phyloP scores from a whole-genome alignment of 2,888 invertebrate genomes.

The Apotomis turbidana region DNA sequence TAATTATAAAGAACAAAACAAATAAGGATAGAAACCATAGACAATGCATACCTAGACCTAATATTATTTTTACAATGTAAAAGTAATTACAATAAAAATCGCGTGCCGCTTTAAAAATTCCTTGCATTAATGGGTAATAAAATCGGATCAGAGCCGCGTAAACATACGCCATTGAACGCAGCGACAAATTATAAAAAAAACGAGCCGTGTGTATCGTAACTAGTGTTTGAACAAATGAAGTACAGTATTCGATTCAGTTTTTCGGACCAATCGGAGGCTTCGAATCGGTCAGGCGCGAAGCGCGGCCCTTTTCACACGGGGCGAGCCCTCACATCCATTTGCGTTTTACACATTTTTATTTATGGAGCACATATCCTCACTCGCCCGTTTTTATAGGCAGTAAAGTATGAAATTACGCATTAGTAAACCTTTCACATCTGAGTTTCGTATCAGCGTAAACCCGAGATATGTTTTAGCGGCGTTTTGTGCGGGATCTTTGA shows the following conservation, averaged over 20 bases:
- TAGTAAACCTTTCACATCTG: constrained; percentile 76
- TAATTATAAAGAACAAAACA: constrained; percentile 32
- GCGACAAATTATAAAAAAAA: constrained; percentile 21
- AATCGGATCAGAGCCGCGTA: constrained; percentile 21
- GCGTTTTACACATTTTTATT: constrained; percentile 73
- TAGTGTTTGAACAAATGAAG: constrained; percentile 45
- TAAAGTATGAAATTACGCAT: constrained; percentile 79
- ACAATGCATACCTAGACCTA: constrained; percentile 5
- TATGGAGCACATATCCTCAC: constrained; percentile 67
- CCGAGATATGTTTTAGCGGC: constrained; percentile 72
- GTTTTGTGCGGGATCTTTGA: constrained; percentile 62
- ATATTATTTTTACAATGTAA: too few relatives aligned
- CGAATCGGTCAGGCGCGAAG: constrained; percentile 45
- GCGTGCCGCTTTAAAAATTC: constrained; percentile 16
- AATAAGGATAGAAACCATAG: not conserved
- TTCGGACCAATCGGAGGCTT: constrained; percentile 59
- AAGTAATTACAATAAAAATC: not conserved
- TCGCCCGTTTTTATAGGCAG: constrained; percentile 73
- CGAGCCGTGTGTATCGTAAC: constrained; percentile 36
- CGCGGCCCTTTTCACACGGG: constrained; percentile 54
- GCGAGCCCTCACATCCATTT: constrained; percentile 58
- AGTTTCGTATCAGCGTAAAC: constrained; percentile 70
- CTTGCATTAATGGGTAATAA: constrained; percentile 22
- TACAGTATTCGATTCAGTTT: constrained; percentile 56
- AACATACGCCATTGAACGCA: constrained; percentile 11